These are phyloP conservation scores for Sceloporus tristichus DNA, from an alignment of 2,113 vertebrate genomes.

Conservation along the genomic window DNA sequence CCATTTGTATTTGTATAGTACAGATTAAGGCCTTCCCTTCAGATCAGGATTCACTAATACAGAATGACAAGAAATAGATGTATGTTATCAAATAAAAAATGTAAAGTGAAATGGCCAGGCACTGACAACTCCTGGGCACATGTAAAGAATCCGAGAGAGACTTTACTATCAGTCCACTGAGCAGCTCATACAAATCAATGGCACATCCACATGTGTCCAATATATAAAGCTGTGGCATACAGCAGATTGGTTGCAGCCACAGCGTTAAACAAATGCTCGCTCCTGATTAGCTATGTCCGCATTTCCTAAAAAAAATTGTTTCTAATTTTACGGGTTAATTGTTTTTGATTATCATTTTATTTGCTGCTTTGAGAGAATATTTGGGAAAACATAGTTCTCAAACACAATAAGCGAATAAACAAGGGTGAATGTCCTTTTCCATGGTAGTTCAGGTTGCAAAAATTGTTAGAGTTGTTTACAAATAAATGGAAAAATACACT, in stretches of 20 bases:
- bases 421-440: background rate
- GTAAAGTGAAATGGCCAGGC: background rate
- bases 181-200: background rate
- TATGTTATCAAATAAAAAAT: constrained; percentile 5
- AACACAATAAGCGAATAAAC: background rate
- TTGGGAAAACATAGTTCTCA: background rate
- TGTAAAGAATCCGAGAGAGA: background rate
- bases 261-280: too few species aligned
- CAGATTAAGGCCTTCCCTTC: background rate
- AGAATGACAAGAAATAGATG: background rate
- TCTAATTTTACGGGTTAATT: background rate
- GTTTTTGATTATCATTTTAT: background rate
- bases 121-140: background rate
- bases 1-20: background rate
- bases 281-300: too few species aligned
- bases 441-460: background rate
- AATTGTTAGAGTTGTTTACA: too few species aligned
- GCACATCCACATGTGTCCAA: background rate
- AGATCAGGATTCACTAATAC: constrained; percentile 17
- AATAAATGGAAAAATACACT: background rate
- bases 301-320: too few species aligned
- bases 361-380: background rate
- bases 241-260: background rate
- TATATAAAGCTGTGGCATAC: background rate
- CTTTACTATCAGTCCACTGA: background rate